Percentiles rank a stretch among this genome's conserved stretches.
Conservation (phyloP, 2,113 vertebrate genomes). For the Lagopus leucura region DNA sequence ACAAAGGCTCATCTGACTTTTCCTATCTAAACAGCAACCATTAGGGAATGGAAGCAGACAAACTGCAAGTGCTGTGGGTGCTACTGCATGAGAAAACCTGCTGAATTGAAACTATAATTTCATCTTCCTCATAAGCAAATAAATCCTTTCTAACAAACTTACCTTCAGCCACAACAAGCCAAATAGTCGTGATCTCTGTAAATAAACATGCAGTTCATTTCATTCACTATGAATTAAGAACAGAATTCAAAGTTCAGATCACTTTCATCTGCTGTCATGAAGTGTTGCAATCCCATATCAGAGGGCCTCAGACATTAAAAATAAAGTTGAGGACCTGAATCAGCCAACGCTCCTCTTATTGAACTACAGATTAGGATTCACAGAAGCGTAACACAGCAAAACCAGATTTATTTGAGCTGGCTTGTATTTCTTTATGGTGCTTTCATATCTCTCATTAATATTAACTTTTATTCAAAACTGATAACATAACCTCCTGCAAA, state of each 20-base stretch:
- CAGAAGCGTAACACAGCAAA: neutral
- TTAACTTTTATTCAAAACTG: conserved; percentile 16
- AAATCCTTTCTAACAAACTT: neutral
- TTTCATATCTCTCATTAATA: neutral
- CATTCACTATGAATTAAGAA: neutral
- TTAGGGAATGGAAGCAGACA: neutral
- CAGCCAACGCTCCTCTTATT: neutral
- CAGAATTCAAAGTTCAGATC: neutral
- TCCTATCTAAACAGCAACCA: neutral
- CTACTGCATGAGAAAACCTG: neutral
- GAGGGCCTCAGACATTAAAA: neutral
- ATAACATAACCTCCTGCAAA: neutral
- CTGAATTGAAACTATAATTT: neutral
- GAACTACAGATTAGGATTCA: neutral
- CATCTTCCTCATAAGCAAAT: neutral
- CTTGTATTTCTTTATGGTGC: neutral
- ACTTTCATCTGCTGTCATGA: neutral
- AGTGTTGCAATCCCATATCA: accelerated
- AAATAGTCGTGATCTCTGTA: neutral
- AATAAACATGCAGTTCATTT: neutral
- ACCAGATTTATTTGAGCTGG: conserved; percentile 1
- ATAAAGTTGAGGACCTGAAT: accelerated
- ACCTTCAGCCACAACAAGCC: neutral
- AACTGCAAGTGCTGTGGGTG: neutral
- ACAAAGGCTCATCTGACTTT: neutral